phyloP scores from a whole-genome alignment of 2,888 invertebrate species.

The Acleris emargana region DNA sequence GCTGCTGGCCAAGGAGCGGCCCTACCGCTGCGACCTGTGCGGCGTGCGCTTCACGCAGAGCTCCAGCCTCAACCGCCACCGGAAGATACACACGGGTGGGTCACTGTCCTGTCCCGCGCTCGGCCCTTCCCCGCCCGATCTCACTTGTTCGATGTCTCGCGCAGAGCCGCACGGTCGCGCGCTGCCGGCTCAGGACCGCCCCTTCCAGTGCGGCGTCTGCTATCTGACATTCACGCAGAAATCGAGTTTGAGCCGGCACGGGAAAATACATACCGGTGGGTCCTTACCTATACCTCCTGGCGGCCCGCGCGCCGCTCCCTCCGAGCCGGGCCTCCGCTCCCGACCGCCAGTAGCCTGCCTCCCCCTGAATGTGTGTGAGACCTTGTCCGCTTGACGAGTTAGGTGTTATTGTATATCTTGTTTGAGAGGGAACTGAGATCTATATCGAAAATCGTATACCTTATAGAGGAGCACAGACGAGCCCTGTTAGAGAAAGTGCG shows the following conservation, averaged over 20 bases:
- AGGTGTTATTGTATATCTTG: conserved; percentile 60
- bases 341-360: conserved; percentile 65
- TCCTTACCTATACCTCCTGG: conserved; percentile 61
- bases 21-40: conserved; percentile 87
- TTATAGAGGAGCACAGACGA: conserved; percentile 85
- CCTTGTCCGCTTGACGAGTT: conserved; percentile 51
- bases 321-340: conserved; percentile 59
- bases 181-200: conserved; percentile 78
- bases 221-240: conserved; percentile 87
- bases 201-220: conserved; percentile 87
- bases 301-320: conserved; percentile 65
- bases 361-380: conserved; percentile 78
- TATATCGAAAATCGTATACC: conserved; percentile 81
- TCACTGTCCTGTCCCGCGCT: conserved; percentile 53
- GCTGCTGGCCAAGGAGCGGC: conserved; percentile 83
- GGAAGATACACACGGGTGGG: conserved; percentile 87
- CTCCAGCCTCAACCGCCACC: conserved; percentile 88
- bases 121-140: conserved; percentile 51
- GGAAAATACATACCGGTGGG: conserved; percentile 86
- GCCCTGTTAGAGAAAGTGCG: conserved; percentile 85
- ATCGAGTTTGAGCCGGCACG: conserved; percentile 87
- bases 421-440: conserved; percentile 71
- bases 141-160: conserved; percentile 70
- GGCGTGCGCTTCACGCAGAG: conserved; percentile 89
- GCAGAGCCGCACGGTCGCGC: conserved; percentile 78